Conservation (phyloP, 92 coral and sea anemone genomes). For the Parazoanthus swiftii region DNA sequence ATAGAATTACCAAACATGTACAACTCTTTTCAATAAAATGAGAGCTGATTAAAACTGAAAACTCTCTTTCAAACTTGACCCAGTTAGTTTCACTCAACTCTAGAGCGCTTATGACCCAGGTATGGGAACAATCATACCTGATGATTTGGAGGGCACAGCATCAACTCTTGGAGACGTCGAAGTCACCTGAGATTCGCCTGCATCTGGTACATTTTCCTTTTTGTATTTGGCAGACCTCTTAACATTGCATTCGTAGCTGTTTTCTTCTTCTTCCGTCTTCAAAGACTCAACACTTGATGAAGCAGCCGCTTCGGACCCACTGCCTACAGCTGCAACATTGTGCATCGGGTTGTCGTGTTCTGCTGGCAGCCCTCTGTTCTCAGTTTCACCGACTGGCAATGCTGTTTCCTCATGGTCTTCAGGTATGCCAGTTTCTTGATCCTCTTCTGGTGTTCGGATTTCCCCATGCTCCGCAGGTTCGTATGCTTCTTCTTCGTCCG, state of each 20-base stretch:
- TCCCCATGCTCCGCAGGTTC: background rate
- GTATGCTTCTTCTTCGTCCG: background rate
- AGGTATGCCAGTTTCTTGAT: background rate
- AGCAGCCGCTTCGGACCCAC: background rate
- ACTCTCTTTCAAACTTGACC: no score
- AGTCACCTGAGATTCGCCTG: conserved; percentile 4
- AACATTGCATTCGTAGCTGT: background rate
- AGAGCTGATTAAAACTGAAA: no score
- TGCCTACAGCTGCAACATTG: background rate
- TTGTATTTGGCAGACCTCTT: background rate
- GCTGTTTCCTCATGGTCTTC: background rate
- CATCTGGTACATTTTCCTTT: background rate
- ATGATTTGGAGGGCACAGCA: background rate
- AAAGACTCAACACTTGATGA: background rate
- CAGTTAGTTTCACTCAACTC: no score
- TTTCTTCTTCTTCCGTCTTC: background rate
- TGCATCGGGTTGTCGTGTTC: background rate
- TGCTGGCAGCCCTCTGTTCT: background rate
- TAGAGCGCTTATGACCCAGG: background rate
- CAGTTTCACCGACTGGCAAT: background rate
- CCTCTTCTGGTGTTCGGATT: background rate
- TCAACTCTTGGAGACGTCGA: background rate
- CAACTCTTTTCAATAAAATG: no score
- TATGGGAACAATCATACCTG: background rate
- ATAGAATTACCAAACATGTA: no score